phyloP scores from a whole-genome alignment of 2,113 vertebrate genomes.

The Periophthalmus modestus region DNA sequence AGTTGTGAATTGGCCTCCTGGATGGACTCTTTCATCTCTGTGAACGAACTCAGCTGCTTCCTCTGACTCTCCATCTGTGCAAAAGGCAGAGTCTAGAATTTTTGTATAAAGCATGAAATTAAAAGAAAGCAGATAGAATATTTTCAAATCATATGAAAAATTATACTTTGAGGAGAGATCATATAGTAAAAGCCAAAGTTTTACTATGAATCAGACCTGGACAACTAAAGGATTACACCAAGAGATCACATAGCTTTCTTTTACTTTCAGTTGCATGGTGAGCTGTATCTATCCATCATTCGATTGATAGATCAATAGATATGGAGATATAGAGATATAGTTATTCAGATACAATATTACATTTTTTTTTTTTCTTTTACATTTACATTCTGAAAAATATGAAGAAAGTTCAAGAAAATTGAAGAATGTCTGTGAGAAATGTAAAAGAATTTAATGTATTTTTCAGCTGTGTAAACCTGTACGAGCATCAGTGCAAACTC shows the following conservation, averaged over 20 bases:
- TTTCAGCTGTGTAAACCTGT: not conserved
- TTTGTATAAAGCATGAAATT: not conserved
- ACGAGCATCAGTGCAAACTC: not conserved
- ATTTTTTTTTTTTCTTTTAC: no score
- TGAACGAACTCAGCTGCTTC: constrained; percentile 60
- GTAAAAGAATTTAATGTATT: not conserved
- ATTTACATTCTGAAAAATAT: no score
- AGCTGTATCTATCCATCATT: no score
- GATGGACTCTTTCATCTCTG: constrained; percentile 69
- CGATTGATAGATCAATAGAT: no score
- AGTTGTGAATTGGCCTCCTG: constrained; percentile 77
- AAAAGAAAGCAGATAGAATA: not conserved
- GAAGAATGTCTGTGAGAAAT: not conserved
- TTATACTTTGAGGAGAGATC: not conserved
- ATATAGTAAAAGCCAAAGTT: no score
- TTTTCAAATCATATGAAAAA: constrained; percentile 16
- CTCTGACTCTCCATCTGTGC: constrained; percentile 68
- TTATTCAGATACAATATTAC: no score
- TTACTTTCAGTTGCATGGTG: not conserved
- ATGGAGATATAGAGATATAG: no score
- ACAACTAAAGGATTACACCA: no score
- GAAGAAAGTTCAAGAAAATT: not conserved
- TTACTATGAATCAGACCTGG: no score
- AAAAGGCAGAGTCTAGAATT: constrained; percentile 14
- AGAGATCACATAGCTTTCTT: not conserved